phyloP scores from a whole-genome alignment of 2,888 invertebrate genomes.

The Epiperipatus broadwayi region DNA sequence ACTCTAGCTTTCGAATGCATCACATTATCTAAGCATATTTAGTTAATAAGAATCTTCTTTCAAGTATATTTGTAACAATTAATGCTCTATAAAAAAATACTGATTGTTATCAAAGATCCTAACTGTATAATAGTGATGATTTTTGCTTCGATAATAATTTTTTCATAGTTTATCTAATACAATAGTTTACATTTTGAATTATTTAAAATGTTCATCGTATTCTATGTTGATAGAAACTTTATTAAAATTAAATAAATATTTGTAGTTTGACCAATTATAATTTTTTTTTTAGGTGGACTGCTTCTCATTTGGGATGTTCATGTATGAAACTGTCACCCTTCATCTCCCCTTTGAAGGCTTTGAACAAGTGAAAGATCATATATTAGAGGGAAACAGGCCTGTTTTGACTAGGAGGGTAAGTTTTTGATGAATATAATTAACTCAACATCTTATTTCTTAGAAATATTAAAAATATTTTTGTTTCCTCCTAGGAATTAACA shows the following conservation, averaged over 20 bases:
- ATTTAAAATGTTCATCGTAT: too few species aligned
- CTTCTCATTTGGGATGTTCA: constrained; percentile 95
- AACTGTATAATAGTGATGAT: background rate
- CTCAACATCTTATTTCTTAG: background rate
- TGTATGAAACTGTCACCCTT: constrained; percentile 81
- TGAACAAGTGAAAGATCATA: constrained; percentile 88
- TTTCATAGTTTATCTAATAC: constrained; percentile 4
- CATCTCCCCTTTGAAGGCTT: constrained; percentile 89
- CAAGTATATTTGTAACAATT: too few species aligned
- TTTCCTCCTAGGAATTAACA: constrained; percentile 15
- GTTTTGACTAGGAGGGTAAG: constrained; percentile 57
- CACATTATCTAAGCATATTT: too few species aligned
- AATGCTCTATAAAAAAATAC: too few species aligned
- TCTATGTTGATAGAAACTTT: too few species aligned
- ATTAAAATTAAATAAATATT: constrained; percentile 12
- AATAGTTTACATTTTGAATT: too few species aligned
- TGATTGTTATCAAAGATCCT: too few species aligned
- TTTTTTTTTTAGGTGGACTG: constrained; percentile 64
- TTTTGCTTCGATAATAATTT: constrained; percentile 1
- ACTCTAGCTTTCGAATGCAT: too few species aligned
- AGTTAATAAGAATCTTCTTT: too few species aligned
- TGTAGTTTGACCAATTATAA: constrained; percentile 1
- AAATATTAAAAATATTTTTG: background rate
- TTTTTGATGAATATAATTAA: constrained; percentile 5
- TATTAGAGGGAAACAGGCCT: constrained; percentile 82